Evolutionary conservation across 1,140 invertebrate species (phyloP), one percentile per base, ranked within the genome.

Genomic region (Cotesia chilonis): DNA sequence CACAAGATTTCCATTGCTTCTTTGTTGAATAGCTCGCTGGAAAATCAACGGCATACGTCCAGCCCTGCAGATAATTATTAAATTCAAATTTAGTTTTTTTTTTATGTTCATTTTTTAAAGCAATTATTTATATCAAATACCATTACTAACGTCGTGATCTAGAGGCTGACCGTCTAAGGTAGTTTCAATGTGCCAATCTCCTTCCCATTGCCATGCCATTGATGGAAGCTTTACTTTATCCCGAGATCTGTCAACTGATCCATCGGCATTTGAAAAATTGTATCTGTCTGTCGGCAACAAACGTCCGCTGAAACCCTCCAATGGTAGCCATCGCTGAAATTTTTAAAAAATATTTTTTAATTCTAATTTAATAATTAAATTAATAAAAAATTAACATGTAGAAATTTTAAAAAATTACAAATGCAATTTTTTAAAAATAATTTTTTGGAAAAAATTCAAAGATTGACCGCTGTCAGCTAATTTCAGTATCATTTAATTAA

Each of bases 41-140:
- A 87, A 98, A 98, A 87, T 98, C 96, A 60, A 96, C 88, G 35
- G 96, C 95, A 89, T 98, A 98, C 38, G 93, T 96, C 96, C 96
- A 98, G 52, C 95, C 91, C 90, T 92, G 76, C 69, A 78, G 75
- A 65, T 71, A 70, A 20, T 35, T 17, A 54, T 6, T 14, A 4
- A 51, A 51, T 9, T 17, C 3, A 6, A 36, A 54, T 54, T 68
- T 52, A 10, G 28, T 35, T 54, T 17, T 35, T 36, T 36, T 54
- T 68, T 68, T 14, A 4, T 14, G 20, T 20, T 63, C 5, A 55
- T 64, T 14, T 12, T 37, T 38, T 1, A 38, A 75, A 73, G 72
- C 75, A 76, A 75, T 71, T 76, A 74, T 61, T 71, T 71, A 72
- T 74, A 77, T 74, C 76, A 54, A 70, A 65, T 38, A 72, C 61